Percentiles rank a stretch among this genome's conserved stretches.
phyloP scores from a whole-genome alignment of 2,888 invertebrate species.

The Pyrochroa serraticornis region DNA sequence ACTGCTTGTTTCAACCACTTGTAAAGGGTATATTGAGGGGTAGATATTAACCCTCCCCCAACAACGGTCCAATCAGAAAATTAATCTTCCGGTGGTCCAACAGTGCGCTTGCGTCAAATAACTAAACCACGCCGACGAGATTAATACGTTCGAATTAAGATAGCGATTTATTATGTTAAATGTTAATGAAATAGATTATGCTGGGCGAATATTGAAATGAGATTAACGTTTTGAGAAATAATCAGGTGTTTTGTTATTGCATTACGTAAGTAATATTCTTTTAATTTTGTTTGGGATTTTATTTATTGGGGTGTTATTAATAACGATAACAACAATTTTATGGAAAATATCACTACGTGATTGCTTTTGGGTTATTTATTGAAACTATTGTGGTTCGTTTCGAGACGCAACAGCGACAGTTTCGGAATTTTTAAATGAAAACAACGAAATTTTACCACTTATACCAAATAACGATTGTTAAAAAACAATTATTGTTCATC shows the following conservation, averaged over 20 bases:
- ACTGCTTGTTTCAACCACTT: conserved; percentile 46
- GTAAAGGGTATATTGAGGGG: conserved; percentile 42
- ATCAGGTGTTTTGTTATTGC: conserved; percentile 50
- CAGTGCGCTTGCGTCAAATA: conserved; percentile 42
- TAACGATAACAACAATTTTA: conserved; percentile 39
- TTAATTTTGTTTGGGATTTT: conserved; percentile 44
- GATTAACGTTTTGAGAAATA: conserved; percentile 48
- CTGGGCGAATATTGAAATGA: conserved; percentile 40
- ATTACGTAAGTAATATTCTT: conserved; percentile 43
- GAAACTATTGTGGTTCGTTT: conserved; percentile 1
- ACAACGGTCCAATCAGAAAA: conserved; percentile 41
- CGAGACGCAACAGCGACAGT: neutral
- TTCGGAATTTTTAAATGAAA: neutral
- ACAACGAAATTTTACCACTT: too few relatives aligned
- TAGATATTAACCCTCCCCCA: conserved; percentile 42
- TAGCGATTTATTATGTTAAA: conserved; percentile 39
- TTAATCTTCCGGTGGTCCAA: conserved; percentile 13
- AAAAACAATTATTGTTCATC: too few relatives aligned
- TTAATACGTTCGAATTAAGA: conserved; percentile 45
- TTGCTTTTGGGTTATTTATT: conserved; percentile 22
- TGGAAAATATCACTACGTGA: conserved; percentile 34
- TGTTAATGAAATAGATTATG: conserved; percentile 51
- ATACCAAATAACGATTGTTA: too few relatives aligned
- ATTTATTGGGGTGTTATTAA: conserved; percentile 44
- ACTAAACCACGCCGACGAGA: conserved; percentile 50